phyloP scores from a whole-genome alignment of 2,113 vertebrate genomes.

The Saguinus imperator region DNA sequence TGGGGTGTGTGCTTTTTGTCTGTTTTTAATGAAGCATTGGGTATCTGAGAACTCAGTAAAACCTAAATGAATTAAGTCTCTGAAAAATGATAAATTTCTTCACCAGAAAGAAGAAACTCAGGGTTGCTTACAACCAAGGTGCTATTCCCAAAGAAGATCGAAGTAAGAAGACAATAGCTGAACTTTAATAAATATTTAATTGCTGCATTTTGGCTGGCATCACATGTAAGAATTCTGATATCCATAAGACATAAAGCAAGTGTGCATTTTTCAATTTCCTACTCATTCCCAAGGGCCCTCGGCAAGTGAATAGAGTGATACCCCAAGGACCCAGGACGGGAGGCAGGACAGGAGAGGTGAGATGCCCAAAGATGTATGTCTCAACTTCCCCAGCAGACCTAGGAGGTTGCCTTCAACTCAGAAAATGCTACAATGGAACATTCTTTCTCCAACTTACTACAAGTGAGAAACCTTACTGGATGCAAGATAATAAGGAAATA shows the following conservation, averaged over 20 bases:
- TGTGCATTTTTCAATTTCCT: not conserved
- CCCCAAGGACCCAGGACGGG: no score
- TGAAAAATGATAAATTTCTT: not conserved
- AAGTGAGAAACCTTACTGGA: not conserved
- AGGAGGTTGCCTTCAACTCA: not conserved
- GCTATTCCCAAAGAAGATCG: not conserved
- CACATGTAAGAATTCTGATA: not conserved
- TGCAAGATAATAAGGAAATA: not conserved
- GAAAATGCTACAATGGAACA: no score
- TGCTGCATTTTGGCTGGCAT: not conserved
- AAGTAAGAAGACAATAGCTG: not conserved
- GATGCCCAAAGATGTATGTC: not conserved
- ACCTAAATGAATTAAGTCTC: not conserved
- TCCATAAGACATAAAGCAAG: not conserved
- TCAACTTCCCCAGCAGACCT: not conserved
- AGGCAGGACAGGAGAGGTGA: rapidly evolving
- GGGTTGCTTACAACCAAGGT: not conserved
- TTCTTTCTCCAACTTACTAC: not conserved
- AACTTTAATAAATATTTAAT: not conserved
- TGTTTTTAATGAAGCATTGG: not conserved
- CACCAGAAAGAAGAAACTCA: not conserved
- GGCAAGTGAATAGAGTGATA: not conserved
- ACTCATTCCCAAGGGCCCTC: no score
- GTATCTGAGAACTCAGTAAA: not conserved
- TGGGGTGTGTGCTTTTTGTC: not conserved